phyloP scores from a whole-genome alignment of 2,113 vertebrate genomes.

The Nestor notabilis region DNA sequence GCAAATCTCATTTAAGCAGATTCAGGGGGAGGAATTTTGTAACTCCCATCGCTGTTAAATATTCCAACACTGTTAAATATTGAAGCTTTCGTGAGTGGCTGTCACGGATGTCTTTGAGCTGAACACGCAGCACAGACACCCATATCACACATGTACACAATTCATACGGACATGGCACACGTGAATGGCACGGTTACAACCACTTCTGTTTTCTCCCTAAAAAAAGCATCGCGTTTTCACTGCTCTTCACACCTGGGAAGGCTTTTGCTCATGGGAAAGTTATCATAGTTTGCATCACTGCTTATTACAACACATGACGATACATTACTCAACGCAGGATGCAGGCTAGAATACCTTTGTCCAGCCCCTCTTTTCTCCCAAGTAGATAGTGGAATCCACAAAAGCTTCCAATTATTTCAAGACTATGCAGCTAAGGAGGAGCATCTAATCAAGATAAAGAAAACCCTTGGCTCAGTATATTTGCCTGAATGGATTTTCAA shows the following conservation, averaged over 20 bases:
- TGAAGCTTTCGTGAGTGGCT: not conserved
- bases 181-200: fast-evolving
- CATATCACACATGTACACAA: fast-evolving
- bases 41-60: not conserved
- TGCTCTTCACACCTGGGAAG: not conserved
- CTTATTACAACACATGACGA: not conserved
- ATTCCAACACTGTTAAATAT: not conserved
- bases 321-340: not conserved
- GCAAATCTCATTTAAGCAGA: conserved; percentile 21
- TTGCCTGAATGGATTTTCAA: conserved; percentile 56
- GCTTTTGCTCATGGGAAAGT: not conserved
- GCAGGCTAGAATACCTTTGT: not conserved
- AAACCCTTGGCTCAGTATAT: conserved; percentile 35
- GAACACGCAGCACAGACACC: not conserved
- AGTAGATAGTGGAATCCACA: conserved; percentile 37
- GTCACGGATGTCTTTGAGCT: not conserved
- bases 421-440: not conserved
- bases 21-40: not conserved
- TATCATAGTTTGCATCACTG: not conserved
- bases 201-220: not conserved
- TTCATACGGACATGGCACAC: fast-evolving
- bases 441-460: conserved; percentile 50
- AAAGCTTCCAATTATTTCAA: conserved; percentile 68
- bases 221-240: not conserved
- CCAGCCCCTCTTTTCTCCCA: not conserved